Evolutionary conservation across 2,113 vertebrate species (phyloP), one percentile per base, ranked within the genome.

Genomic region (Macaca nemestrina): DNA sequence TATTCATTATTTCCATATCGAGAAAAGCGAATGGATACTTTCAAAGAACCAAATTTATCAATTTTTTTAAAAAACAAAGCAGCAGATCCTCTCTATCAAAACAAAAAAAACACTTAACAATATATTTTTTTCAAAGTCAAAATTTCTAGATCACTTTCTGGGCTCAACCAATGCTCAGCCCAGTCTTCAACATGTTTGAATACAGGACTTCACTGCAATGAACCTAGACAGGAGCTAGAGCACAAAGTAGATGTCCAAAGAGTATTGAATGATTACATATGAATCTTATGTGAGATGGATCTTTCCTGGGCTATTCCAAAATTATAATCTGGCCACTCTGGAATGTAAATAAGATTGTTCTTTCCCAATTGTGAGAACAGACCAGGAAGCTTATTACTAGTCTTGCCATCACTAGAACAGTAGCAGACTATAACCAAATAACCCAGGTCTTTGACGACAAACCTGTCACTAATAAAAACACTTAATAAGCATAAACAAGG

Each of bases 71-170:
- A 93, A 67, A 50, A 30, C 27, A 64, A 94, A 95, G 12, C 23
- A 79, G 40, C 23, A 92, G 84, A 6, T 59, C 40, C 10, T 97
- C 13, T 95, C 40, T 43, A 67, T 22, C 32, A 64, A 80, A 93
- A 95, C 17, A 94, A 85, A 81, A 52, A 43, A 61, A 93, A 86
- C 32, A 55, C 48, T 88, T 59, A 52, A 85, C 25, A 78, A 81
- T 61, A 43, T 45, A 84, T 82, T 96, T 96, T 91, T 93, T 91
- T 93, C 35, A 55, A 95, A 97, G 81, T 11, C 43, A 76, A 87
- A 86, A 35, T 40, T 95, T 93, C 83, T 67, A 80, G 64, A 43
- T 92, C 38, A 93, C 20, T 13, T 79, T 48, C 32, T 85, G 32
- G 61, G 64, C 85, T 93, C 22, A 94, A 50, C 70, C 75, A 75